phyloP scores from a whole-genome alignment of 2,797 vertebrate genomes.

The Anisognathus igniventris region DNA sequence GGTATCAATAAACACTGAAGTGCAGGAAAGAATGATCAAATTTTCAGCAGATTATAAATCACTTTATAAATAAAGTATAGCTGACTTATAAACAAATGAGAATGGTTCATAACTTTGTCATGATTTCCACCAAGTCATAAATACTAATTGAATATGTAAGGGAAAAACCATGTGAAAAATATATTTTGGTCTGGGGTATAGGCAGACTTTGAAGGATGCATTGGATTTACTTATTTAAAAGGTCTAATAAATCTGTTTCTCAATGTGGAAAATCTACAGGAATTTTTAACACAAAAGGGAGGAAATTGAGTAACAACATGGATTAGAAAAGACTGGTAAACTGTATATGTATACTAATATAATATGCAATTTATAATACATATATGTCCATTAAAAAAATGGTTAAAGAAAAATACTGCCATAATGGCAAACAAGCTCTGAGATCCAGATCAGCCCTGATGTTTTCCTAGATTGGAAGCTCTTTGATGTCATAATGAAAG shows the following conservation, averaged over 20 bases:
- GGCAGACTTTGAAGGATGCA: background rate
- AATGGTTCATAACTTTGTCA: background rate
- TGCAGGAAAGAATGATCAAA: background rate
- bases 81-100: background rate
- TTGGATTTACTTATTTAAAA: background rate
- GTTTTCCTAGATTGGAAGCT: background rate
- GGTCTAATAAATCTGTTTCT: background rate
- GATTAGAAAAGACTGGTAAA: background rate
- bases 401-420: background rate
- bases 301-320: background rate
- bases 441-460: background rate
- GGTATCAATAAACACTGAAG: background rate
- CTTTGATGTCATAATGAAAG: conserved; percentile 31
- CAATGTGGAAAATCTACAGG: background rate
- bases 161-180: background rate
- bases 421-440: background rate
- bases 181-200: background rate
- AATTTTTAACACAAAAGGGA: background rate
- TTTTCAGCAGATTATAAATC: background rate
- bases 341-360: background rate
- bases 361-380: background rate
- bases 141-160: background rate
- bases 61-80: background rate
- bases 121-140: background rate
- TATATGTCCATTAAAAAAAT: background rate